Evolutionary conservation across 2,113 vertebrate genomes (phyloP), one percentile per base, ranked within the genome.

Genomic region (Gopherus evgoodei): DNA sequence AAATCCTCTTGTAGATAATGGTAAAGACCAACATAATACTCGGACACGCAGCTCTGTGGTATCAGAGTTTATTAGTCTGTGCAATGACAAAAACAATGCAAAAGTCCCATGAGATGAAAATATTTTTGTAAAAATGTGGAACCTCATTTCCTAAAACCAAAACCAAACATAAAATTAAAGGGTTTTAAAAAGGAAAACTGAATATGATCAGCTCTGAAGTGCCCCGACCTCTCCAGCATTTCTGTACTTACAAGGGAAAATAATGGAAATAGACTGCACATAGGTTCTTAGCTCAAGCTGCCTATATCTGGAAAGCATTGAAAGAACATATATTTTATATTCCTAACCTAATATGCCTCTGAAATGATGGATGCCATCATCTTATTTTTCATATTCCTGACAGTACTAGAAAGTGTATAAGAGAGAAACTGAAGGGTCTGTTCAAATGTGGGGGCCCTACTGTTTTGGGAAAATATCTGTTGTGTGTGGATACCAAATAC

Each of bases 21-120:
- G 8, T 5, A 83, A 57, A 35, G 35, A 76, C 14, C 76, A 83
- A 87, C 69, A 76, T 76, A 87, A 83, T 87, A 76, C 53, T 53
- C 50, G 42, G 85, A 49, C 82, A 62, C 17, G 14, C 54, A 86
- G 21, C 52, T 93, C 91, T 92, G 69, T 88, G 76, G 27, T 81
- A 96, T 22, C 44, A 35, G 94, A 83, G 16, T 97, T 97, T 97
- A 97, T 97, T 97, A 76, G 52, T 76, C 93, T 91, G 35, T 38
- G 86, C 87, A 96, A 81, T 29, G 4, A 25, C 65, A 89, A 91
- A 88, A 91, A 62, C 62, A 80, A 84, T 90, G 69, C 9, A 85
- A 29, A 96, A 92, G 35, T 53, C 49, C 25, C 27, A 24, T 0
- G 38, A 19, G 0, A 49, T 75, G 42, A 50, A 9, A 78, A 57